A percentile compares a stretch with the other conserved stretches of the same genome.
phyloP scores from a whole-genome alignment of 2,888 invertebrate genomes.

The Dryadula phaetusa region DNA sequence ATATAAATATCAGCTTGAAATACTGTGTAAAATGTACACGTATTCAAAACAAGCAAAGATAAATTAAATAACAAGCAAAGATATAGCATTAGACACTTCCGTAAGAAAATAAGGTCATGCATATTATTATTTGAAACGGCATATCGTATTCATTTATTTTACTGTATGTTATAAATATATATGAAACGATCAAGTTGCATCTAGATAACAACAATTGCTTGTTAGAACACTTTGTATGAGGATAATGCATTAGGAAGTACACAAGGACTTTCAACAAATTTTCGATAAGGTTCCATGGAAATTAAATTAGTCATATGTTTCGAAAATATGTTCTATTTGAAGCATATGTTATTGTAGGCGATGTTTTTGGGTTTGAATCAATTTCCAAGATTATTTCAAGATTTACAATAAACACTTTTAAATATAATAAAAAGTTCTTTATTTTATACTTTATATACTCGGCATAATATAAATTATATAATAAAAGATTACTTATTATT shows the following conservation, averaged over 20 bases:
- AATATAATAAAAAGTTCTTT: no score
- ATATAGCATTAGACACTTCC: constrained; percentile 4
- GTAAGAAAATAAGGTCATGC: constrained; percentile 23
- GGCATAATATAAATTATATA: no score
- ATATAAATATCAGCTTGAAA: neutral
- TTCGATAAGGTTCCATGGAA: neutral
- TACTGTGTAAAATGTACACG: neutral
- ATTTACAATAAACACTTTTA: no score
- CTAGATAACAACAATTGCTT: constrained; percentile 25
- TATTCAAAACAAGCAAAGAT: constrained; percentile 1
- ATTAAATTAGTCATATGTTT: constrained; percentile 9
- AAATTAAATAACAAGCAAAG: no score
- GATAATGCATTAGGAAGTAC: neutral
- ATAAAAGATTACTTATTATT: no score
- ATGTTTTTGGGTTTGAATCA: no score
- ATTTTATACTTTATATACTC: no score
- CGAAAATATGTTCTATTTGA: no score
- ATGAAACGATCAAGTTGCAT: constrained; percentile 21
- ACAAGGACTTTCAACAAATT: constrained; percentile 9
- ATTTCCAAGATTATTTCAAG: no score
- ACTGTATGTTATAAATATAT: neutral
- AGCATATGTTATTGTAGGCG: no score
- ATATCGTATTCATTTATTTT: constrained; percentile 5
- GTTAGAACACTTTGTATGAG: constrained; percentile 20
- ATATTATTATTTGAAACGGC: constrained; percentile 18